These are phyloP conservation scores for Schizotus pectinicornis DNA, from an alignment of 2,888 invertebrate species.

Conservation along the genomic window DNA sequence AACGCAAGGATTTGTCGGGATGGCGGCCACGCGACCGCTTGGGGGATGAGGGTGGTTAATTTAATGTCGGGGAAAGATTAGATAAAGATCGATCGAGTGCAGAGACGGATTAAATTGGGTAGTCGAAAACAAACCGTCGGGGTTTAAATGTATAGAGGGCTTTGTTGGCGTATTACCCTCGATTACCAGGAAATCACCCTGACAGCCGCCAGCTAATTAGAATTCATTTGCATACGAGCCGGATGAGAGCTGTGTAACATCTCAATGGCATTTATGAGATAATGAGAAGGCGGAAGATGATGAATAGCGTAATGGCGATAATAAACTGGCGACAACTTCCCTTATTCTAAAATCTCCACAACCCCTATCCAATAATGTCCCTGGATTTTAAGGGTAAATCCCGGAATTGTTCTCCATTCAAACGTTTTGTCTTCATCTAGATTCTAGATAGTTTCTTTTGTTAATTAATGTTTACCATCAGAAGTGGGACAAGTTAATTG, in stretches of 20 bases:
- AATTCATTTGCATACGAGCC: slow-evolving; percentile 10
- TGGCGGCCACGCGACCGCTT: neutral
- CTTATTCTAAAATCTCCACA: no score
- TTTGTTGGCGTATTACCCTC: slow-evolving; percentile 8
- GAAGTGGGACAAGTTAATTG: neutral
- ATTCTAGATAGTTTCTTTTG: no score
- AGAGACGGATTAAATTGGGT: slow-evolving; percentile 49
- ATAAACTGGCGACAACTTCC: no score
- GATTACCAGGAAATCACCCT: slow-evolving; percentile 7
- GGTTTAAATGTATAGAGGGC: neutral
- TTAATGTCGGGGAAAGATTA: slow-evolving; percentile 32
- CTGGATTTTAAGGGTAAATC: no score
- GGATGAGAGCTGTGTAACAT: slow-evolving; percentile 1
- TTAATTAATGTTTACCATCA: no score
- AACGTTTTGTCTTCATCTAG: no score
- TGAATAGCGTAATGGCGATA: no score
- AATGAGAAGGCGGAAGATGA: no score
- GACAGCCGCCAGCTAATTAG: slow-evolving; percentile 8
- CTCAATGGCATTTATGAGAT: neutral
- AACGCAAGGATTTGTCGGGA: no score
- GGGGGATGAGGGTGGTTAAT: no score
- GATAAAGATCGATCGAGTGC: slow-evolving; percentile 50
- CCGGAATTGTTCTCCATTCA: no score
- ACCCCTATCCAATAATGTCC: no score
- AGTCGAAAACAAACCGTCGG: slow-evolving; percentile 41